These are phyloP conservation scores for Oligia strigilis DNA, from an alignment of 2,888 invertebrate genomes.

Conservation along the genomic window DNA sequence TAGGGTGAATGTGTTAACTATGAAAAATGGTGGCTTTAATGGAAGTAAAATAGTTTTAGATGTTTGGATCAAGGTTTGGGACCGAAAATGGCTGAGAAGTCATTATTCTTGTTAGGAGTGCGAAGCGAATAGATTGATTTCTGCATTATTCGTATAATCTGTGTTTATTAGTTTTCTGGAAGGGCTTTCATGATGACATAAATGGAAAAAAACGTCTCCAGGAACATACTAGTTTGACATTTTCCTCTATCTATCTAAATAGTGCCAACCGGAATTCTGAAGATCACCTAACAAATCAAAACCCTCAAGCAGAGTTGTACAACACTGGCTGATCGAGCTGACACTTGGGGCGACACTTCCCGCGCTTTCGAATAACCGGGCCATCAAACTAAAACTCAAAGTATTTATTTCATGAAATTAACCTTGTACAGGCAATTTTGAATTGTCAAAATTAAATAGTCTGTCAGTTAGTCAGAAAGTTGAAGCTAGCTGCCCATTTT, in stretches of 20 bases:
- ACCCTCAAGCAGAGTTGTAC: too few relatives aligned
- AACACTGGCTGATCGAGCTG: background rate
- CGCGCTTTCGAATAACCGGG: background rate
- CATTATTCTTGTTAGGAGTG: conserved; percentile 29
- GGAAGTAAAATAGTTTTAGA: conserved; percentile 62
- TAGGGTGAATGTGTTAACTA: conserved; percentile 71
- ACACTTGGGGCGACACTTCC: background rate
- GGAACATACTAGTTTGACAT: background rate
- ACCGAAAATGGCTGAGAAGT: conserved; percentile 47
- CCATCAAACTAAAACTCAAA: too few relatives aligned
- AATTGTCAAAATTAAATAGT: too few relatives aligned
- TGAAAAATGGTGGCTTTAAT: conserved; percentile 69
- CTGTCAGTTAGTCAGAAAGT: too few relatives aligned
- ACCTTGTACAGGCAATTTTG: too few relatives aligned
- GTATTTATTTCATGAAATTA: too few relatives aligned
- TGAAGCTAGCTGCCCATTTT: too few relatives aligned
- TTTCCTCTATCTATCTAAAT: background rate
- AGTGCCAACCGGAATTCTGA: background rate
- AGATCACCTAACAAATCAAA: background rate
- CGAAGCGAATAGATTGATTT: background rate
- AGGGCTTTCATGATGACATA: background rate
- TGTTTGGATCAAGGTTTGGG: conserved; percentile 45
- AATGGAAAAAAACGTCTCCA: too few relatives aligned
- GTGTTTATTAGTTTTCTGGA: background rate
- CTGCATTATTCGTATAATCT: background rate